A percentile compares a stretch with the other conserved stretches of the same genome.
phyloP scores from a whole-genome alignment of 2,888 invertebrate genomes.

The Phorcus lineatus region DNA sequence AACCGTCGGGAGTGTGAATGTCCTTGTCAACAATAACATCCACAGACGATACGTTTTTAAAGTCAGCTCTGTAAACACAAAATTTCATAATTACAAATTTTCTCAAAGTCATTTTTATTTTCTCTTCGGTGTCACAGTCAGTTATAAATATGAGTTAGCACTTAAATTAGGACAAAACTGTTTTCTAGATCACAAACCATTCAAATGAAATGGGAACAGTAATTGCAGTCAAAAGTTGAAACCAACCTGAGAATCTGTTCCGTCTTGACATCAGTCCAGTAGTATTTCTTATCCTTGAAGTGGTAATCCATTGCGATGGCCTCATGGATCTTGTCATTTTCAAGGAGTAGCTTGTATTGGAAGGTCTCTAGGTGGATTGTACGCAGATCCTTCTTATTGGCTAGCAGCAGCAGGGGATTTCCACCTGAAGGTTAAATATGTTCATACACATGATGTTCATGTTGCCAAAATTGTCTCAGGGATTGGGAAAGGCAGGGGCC shows the following conservation, averaged over 20 bases:
- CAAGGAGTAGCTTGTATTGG: conserved; percentile 89
- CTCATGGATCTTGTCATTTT: conserved; percentile 81
- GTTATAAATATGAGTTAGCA: too few species aligned
- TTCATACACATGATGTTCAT: not conserved
- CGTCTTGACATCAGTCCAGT: conserved; percentile 96
- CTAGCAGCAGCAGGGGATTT: conserved; percentile 90
- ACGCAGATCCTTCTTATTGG: conserved; percentile 91
- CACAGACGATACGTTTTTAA: conserved; percentile 86
- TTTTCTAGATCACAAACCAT: too few species aligned
- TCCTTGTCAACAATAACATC: conserved; percentile 69
- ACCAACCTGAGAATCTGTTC: conserved; percentile 93
- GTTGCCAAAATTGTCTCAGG: too few species aligned
- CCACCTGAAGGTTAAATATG: conserved; percentile 39
- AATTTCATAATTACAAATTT: too few species aligned
- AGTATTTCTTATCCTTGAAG: conserved; percentile 93
- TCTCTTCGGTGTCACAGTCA: too few species aligned
- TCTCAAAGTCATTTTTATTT: too few species aligned
- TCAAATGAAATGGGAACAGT: too few species aligned
- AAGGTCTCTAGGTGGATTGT: conserved; percentile 87
- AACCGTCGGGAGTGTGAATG: conserved; percentile 92
- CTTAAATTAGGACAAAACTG: too few species aligned
- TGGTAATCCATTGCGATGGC: conserved; percentile 97
- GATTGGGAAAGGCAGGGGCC: too few species aligned
- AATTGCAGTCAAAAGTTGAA: too few species aligned
- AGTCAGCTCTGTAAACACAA: conserved; percentile 82